Evolutionary conservation across 2,797 vertebrate genomes (phyloP).

Genomic region (Orestias chungarensis): DNA sequence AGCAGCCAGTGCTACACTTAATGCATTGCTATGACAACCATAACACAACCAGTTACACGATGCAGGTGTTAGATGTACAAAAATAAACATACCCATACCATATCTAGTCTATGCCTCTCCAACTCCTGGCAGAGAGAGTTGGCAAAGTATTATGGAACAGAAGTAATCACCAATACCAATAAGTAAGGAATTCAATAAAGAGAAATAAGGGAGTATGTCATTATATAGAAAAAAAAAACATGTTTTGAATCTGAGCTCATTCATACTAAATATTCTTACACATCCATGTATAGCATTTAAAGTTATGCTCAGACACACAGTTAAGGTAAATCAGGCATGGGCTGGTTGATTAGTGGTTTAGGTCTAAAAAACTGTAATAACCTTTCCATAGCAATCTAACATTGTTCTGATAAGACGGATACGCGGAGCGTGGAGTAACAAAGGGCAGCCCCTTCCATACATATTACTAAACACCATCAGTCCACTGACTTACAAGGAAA

Average conservation of each 20-base stretch:
- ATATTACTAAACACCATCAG: neutral
- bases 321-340: neutral
- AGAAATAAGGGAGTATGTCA: slow-evolving; percentile 61
- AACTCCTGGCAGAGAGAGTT: slow-evolving; percentile 99
- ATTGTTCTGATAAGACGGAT: neutral
- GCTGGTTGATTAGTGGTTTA: neutral
- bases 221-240: slow-evolving; percentile 55
- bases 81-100: slow-evolving; percentile 99
- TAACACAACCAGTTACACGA: slow-evolving; percentile 99
- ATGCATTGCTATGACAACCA: slow-evolving; percentile 99
- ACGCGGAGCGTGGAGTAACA: neutral
- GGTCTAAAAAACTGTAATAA: neutral
- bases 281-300: slow-evolving; percentile 20
- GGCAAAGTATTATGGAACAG: slow-evolving; percentile 99
- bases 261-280: slow-evolving; percentile 28
- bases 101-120: slow-evolving; percentile 99
- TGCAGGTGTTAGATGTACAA: slow-evolving; percentile 99
- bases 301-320: slow-evolving; percentile 13
- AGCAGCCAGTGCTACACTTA: slow-evolving; percentile 99
- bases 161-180: slow-evolving; percentile 86
- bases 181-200: slow-evolving; percentile 87
- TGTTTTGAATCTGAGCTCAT: slow-evolving; percentile 53
- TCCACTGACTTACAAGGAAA: too few species aligned
- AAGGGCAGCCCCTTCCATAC: neutral
- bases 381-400: neutral